Conservation (phyloP, 1,140 invertebrate species). For the Aphelenchoides fujianensis region DNA sequence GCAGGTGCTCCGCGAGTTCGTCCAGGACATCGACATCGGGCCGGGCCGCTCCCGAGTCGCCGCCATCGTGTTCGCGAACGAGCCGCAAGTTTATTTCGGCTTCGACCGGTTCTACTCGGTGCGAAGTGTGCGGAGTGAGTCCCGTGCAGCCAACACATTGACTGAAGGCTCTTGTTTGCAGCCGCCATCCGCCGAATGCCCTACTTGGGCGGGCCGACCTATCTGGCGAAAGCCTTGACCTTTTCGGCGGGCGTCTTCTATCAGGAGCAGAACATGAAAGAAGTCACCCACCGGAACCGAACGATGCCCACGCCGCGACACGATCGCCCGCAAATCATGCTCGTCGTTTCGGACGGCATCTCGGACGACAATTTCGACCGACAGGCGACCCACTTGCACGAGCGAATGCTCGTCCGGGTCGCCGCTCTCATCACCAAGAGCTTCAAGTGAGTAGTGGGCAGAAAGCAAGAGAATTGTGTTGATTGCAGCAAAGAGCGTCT, state of each 20-base stretch:
- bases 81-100: slow-evolving; percentile 50
- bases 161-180: slow-evolving; percentile 19
- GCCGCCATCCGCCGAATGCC: slow-evolving; percentile 49
- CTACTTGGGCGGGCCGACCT: slow-evolving; percentile 54
- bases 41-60: slow-evolving; percentile 48
- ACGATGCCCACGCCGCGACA: slow-evolving; percentile 53
- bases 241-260: slow-evolving; percentile 55
- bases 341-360: slow-evolving; percentile 52
- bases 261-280: slow-evolving; percentile 58
- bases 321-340: slow-evolving; percentile 52
- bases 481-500: slow-evolving; percentile 47
- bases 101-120: slow-evolving; percentile 49
- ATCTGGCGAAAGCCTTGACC: slow-evolving; percentile 54
- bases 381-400: slow-evolving; percentile 50
- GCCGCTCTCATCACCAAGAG: slow-evolving; percentile 49
- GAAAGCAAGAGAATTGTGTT: not conserved
- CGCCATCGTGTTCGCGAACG: slow-evolving; percentile 48
- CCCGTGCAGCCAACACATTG: not conserved
- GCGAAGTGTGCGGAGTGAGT: slow-evolving; percentile 37
- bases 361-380: slow-evolving; percentile 58
- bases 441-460: slow-evolving; percentile 36
- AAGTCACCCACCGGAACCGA: slow-evolving; percentile 37
- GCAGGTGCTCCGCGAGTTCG: slow-evolving; percentile 29
- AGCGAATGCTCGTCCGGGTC: slow-evolving; percentile 47
- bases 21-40: slow-evolving; percentile 52